Percentiles rank a stretch among this genome's conserved stretches.
Evolutionary conservation across 1,140 invertebrate genomes (phyloP).

Genomic region (Pogonus chalceus): DNA sequence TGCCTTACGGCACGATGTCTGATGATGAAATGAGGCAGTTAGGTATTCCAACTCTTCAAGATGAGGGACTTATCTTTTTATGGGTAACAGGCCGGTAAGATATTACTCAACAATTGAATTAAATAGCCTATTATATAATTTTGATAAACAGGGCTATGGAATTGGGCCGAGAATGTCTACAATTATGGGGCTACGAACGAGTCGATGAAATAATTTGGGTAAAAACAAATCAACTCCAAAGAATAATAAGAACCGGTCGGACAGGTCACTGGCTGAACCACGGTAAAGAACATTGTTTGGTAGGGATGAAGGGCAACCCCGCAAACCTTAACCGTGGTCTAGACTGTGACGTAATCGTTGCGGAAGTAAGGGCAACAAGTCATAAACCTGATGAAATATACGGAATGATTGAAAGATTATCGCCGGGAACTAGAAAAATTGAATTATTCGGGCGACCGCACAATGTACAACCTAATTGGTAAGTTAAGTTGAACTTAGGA

Average conservation of each 20-base stretch:
- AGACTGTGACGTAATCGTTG: constrained; percentile 96
- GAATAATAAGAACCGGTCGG: constrained; percentile 91
- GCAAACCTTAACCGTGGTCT: constrained; percentile 83
- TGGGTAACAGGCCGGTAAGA: constrained; percentile 87
- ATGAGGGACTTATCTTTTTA: constrained; percentile 91
- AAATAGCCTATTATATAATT: not conserved
- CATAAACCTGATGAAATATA: constrained; percentile 99
- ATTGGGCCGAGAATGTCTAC: constrained; percentile 82
- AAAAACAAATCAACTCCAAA: constrained; percentile 95
- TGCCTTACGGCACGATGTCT: constrained; percentile 98
- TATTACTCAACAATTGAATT: not conserved
- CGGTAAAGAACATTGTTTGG: constrained; percentile 96
- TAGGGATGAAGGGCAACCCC: constrained; percentile 93
- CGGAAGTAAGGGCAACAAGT: constrained; percentile 92
- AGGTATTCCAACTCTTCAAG: constrained; percentile 81
- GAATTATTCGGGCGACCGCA: constrained; percentile 95
- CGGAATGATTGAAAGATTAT: constrained; percentile 77
- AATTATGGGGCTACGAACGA: constrained; percentile 90
- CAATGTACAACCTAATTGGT: constrained; percentile 98
- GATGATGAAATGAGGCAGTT: constrained; percentile 97
- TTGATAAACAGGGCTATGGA: constrained; percentile 79
- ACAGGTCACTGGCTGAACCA: constrained; percentile 98
- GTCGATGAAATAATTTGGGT: constrained; percentile 99
- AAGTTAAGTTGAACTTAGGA: constrained; percentile 25
- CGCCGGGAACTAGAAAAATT: constrained; percentile 91